phyloP scores from a whole-genome alignment of 1,140 invertebrate species.

The Neodiprion virginianus region DNA sequence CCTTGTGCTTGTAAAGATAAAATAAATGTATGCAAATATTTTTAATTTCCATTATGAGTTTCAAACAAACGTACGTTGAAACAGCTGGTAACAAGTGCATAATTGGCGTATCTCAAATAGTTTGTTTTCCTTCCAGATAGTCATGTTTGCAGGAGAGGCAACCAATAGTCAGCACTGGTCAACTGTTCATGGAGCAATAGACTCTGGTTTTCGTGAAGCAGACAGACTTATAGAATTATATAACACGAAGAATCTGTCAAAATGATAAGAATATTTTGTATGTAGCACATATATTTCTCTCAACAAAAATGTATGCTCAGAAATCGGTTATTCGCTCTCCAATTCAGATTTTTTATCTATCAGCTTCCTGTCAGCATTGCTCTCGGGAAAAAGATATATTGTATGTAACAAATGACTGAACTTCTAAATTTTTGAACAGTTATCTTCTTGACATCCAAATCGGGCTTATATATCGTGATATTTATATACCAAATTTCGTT shows the following conservation, averaged over 20 bases:
- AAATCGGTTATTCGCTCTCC: conserved; percentile 27
- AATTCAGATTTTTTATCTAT: background rate
- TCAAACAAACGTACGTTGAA: conserved; percentile 63
- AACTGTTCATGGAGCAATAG: conserved; percentile 58
- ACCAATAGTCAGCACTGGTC: background rate
- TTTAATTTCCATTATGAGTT: conserved; percentile 50
- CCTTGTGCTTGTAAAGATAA: conserved; percentile 50
- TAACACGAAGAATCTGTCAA: background rate
- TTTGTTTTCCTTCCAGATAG: background rate
- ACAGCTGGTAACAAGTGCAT: too few species aligned
- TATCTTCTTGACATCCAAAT: conserved; percentile 69
- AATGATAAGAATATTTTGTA: too few species aligned
- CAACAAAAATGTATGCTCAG: background rate
- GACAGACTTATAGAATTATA: conserved; percentile 59
- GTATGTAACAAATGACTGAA: background rate
- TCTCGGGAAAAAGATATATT: background rate
- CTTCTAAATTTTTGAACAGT: conserved; percentile 24
- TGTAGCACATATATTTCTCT: too few species aligned
- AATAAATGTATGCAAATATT: background rate
- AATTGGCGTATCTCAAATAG: too few species aligned
- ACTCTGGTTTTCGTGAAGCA: conserved; percentile 82
- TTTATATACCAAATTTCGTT: background rate
- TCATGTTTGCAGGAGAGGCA: background rate
- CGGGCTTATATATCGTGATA: conserved; percentile 59
- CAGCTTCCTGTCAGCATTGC: background rate